Evolutionary conservation across 1,140 invertebrate genomes (phyloP), one percentile per base, ranked within the genome.

Genomic region (Chironomus tepperi): DNA sequence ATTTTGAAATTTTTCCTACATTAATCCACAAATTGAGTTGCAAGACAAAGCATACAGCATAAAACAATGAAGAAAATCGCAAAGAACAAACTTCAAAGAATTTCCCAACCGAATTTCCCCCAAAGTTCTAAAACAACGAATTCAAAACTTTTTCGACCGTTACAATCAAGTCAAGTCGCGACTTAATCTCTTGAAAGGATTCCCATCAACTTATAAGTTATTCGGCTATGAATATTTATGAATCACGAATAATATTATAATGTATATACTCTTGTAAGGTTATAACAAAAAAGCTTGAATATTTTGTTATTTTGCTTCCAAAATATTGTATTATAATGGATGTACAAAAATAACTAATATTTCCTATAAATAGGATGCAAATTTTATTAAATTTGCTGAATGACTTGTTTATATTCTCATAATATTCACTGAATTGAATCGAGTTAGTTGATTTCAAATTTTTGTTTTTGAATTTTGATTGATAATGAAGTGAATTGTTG

Each of bases 261-360:
- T 57, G 12, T 57, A 57, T n/a, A n/a, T n/a, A 5, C n/a, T 15
- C 47, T 57, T 57, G 47, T 57, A 57, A 57, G 8, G 47, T 57
- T 57, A 57, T 15, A 57, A n/a, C 47, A 57, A 57, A 47, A n/a
- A 57, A 15, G 47, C 47, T 57, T 57, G n/a, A n/a, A n/a, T 57
- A 57, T 57, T 57, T 57, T 57, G 10, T 57, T n/a, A 15, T n/a
- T n/a, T 57, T n/a, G n/a, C 12, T n/a, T 9, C 43, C 12, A 5
- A 57, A 57, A 57, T 57, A 12, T n/a, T 57, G 47, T n/a, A 57
- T 57, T n/a, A 57, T n/a, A 57, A 57, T 57, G 47, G n/a, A 57
- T 1, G 47, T 57, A 57, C 47, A 57, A 57, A 57, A 57, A 57
- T 57, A 57, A 57, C 47, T 57, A 57, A 57, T n/a, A 57, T 57